These are phyloP conservation scores for Marmota monax DNA, from an alignment of 2,113 vertebrate genomes.

Conservation along the genomic window DNA sequence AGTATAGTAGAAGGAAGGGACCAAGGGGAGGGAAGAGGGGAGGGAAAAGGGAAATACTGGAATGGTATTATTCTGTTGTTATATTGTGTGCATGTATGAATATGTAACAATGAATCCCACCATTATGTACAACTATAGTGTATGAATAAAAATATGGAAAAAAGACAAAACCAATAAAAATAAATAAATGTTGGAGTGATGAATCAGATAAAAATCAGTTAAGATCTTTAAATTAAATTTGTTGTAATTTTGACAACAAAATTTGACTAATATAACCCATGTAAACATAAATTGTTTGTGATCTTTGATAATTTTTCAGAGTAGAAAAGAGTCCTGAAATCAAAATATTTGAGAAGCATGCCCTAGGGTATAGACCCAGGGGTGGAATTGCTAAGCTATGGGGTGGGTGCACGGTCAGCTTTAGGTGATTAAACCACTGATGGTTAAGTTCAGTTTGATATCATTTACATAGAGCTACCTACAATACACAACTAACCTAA, in stretches of 20 bases:
- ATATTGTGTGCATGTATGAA: no score
- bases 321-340: background rate
- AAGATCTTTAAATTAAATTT: background rate
- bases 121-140: no score
- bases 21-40: no score
- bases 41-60: no score
- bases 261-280: background rate
- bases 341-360: background rate
- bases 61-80: no score
- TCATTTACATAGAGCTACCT: background rate
- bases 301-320: background rate
- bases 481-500: background rate
- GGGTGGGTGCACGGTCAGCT: background rate
- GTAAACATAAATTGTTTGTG: background rate
- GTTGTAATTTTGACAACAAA: background rate
- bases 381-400: background rate
- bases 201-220: background rate
- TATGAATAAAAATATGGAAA: no score
- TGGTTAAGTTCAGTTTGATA: background rate
- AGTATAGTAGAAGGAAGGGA: no score
- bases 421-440: background rate
- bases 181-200: no score
- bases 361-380: background rate
- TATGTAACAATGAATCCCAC: no score
- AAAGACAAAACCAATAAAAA: no score